Evolutionary conservation across 2,113 vertebrate species (phyloP).

Genomic region (Protobothrops flavoviridis): DNA sequence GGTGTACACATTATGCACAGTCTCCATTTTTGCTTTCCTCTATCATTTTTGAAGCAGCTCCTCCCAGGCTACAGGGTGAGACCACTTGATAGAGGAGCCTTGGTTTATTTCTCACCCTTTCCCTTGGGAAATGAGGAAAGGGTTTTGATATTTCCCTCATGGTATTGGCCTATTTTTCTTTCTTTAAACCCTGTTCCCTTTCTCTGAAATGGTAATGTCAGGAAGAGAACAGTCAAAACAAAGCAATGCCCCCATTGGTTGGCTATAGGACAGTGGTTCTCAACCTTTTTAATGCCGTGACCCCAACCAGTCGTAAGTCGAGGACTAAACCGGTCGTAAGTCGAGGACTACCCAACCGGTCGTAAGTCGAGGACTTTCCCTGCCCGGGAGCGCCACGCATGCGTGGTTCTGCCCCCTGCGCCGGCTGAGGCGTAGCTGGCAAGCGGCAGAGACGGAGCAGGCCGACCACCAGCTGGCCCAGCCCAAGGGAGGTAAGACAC

Average conservation of each 20-base stretch:
- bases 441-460: no score
- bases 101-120: neutral
- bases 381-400: no score
- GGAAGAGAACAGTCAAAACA: neutral
- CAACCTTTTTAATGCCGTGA: no score
- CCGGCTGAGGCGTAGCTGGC: no score
- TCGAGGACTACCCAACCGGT: no score
- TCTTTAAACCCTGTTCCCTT: neutral
- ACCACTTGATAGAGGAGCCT: neutral
- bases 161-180: neutral
- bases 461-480: no score
- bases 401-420: no score
- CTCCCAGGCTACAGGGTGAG: neutral
- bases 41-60: neutral
- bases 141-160: neutral
- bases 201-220: neutral
- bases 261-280: neutral
- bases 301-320: no score
- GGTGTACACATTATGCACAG: neutral
- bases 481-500: no score
- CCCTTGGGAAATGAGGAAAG: neutral
- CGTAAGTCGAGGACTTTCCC: no score
- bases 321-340: no score
- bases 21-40: neutral
- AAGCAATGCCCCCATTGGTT: neutral